phyloP scores from a whole-genome alignment of 2,113 vertebrate species.

The Ahaetulla prasina region DNA sequence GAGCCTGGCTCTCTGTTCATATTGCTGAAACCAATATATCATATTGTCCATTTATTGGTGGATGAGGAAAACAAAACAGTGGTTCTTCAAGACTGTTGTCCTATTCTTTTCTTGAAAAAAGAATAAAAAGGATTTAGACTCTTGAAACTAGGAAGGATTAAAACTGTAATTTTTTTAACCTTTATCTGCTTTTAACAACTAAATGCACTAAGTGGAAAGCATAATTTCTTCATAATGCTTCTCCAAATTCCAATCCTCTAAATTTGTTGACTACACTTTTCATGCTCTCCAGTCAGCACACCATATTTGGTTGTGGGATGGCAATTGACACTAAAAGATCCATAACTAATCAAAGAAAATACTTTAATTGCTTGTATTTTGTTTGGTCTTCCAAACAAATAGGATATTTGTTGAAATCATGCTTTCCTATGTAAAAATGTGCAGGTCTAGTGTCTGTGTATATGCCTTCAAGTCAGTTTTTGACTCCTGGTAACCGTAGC shows the following conservation, averaged over 20 bases:
- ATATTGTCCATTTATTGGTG: not conserved
- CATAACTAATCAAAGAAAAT: not conserved
- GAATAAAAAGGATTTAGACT: not conserved
- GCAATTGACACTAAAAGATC: not conserved
- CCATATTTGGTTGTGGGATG: not conserved
- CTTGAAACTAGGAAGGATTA: not conserved
- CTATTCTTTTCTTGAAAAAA: too few species aligned
- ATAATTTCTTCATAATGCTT: not conserved
- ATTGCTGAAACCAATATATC: not conserved
- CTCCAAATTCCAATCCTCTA: not conserved
- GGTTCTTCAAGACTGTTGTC: not conserved
- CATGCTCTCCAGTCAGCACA: not conserved
- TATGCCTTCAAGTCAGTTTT: not conserved
- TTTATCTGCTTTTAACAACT: not conserved
- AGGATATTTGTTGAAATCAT: not conserved
- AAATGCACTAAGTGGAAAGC: not conserved
- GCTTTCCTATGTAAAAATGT: not conserved
- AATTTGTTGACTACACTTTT: not conserved
- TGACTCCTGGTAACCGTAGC: not conserved
- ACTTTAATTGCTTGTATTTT: not conserved
- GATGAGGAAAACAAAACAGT: not conserved
- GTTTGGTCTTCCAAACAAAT: not conserved
- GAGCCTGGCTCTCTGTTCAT: not conserved
- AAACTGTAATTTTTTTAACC: not conserved
- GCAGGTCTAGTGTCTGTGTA: not conserved